phyloP scores from a whole-genome alignment of 2,113 vertebrate genomes.

The Nycticorax nycticorax region DNA sequence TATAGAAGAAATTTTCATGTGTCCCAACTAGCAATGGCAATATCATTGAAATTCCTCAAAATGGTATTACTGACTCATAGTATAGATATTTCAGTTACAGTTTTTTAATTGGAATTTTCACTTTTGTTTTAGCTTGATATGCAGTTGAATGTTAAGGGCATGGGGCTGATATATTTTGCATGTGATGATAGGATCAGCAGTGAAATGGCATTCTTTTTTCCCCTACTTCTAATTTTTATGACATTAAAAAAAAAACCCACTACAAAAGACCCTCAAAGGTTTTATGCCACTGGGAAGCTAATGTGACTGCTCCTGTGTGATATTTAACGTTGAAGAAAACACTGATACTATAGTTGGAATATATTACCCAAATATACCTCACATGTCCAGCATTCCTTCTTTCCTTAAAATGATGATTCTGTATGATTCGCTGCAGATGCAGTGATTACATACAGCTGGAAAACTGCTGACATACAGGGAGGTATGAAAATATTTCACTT shows the following conservation, averaged over 20 bases:
- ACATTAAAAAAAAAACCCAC: neutral
- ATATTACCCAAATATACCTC: neutral
- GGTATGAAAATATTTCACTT: conserved; percentile 22
- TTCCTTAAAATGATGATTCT: conserved; percentile 36
- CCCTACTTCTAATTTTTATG: neutral
- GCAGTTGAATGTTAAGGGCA: neutral
- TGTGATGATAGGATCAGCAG: neutral
- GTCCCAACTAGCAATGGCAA: neutral
- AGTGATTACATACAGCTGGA: conserved; percentile 33
- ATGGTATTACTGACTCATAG: neutral
- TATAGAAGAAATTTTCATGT: neutral
- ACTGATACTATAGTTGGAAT: neutral
- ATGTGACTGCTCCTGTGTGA: conserved; percentile 16
- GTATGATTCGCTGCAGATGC: conserved; percentile 59
- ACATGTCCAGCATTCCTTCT: conserved; percentile 15
- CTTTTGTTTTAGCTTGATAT: neutral
- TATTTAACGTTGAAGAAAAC: conserved; percentile 13
- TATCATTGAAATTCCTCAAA: neutral
- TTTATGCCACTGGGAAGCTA: conserved; percentile 3
- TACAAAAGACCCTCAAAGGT: neutral
- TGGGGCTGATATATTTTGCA: neutral
- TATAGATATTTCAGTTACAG: neutral
- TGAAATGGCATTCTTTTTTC: neutral
- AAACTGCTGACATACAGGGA: conserved; percentile 45
- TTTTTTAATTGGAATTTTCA: neutral